These are phyloP conservation scores for Euzophera pinguis DNA, from an alignment of 2,888 invertebrate species.

Conservation along the genomic window DNA sequence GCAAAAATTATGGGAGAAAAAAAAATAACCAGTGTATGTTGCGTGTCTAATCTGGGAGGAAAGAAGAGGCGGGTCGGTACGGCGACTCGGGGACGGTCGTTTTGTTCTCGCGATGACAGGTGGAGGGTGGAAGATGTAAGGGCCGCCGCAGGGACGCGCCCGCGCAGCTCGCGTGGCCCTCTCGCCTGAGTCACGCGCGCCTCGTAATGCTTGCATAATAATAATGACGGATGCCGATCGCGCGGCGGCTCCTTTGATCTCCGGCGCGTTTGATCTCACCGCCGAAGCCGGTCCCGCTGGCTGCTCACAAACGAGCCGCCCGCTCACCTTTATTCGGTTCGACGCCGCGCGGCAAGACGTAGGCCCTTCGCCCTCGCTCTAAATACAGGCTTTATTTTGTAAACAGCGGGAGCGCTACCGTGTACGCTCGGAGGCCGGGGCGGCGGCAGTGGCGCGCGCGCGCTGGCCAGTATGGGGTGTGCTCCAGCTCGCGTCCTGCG, in stretches of 20 bases:
- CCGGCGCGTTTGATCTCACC: slow-evolving; percentile 75
- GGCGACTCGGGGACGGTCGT: slow-evolving; percentile 37
- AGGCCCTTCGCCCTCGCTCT: slow-evolving; percentile 76
- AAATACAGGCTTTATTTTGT: slow-evolving; percentile 78
- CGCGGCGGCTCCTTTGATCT: slow-evolving; percentile 79
- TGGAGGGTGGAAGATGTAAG: slow-evolving; percentile 25
- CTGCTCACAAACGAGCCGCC: slow-evolving; percentile 76
- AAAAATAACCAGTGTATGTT: slow-evolving; percentile 33
- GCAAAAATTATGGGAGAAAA: slow-evolving; percentile 41
- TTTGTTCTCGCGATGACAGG: slow-evolving; percentile 32
- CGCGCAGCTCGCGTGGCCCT: slow-evolving; percentile 76
- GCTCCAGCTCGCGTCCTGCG: slow-evolving; percentile 37
- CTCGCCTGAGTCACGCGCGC: slow-evolving; percentile 78
- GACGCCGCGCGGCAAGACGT: slow-evolving; percentile 66
- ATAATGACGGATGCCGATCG: slow-evolving; percentile 81
- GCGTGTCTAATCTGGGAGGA: slow-evolving; percentile 44
- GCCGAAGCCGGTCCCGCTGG: slow-evolving; percentile 73
- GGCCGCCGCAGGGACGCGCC: slow-evolving; percentile 42
- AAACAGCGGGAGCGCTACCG: slow-evolving; percentile 74
- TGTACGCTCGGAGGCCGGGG: slow-evolving; percentile 35
- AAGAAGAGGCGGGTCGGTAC: slow-evolving; percentile 29
- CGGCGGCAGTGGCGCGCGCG: slow-evolving; percentile 44
- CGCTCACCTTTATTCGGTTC: slow-evolving; percentile 75
- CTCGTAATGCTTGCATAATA: slow-evolving; percentile 80
- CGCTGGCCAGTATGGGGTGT: slow-evolving; percentile 71